phyloP scores from a whole-genome alignment of 2,113 vertebrate species.

The Oreochromis spilurus region DNA sequence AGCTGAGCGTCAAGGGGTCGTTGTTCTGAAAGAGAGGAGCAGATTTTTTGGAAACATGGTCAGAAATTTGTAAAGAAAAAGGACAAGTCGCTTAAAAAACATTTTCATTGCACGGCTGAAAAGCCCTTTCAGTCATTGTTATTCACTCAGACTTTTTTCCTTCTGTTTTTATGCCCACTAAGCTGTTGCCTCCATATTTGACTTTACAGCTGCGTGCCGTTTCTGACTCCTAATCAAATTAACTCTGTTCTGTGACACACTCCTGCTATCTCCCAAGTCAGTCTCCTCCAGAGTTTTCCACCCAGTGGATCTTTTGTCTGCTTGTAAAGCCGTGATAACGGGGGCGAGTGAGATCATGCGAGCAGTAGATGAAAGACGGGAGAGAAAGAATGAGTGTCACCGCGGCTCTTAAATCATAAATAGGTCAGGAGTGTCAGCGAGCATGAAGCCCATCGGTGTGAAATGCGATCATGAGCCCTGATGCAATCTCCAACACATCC shows the following conservation, averaged over 20 bases:
- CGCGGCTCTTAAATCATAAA: slow-evolving; percentile 58
- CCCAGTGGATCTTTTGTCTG: slow-evolving; percentile 62
- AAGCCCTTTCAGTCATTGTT: not conserved
- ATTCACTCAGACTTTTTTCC: not conserved
- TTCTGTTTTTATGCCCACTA: not conserved
- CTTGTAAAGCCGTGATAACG: slow-evolving; percentile 50
- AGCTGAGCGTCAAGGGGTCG: slow-evolving; percentile 71
- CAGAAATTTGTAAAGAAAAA: not conserved
- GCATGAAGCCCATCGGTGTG: slow-evolving; percentile 33
- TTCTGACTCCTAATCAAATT: slow-evolving; percentile 63
- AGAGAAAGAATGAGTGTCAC: slow-evolving; percentile 22
- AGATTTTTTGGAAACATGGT: not conserved
- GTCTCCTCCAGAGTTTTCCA: slow-evolving; percentile 50
- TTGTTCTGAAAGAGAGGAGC: slow-evolving; percentile 70
- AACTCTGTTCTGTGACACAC: slow-evolving; percentile 43
- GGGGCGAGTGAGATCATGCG: slow-evolving; percentile 34
- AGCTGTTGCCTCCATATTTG: not conserved
- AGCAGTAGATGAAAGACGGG: slow-evolving; percentile 36
- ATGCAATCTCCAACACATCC: slow-evolving; percentile 35
- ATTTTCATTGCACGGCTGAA: not conserved
- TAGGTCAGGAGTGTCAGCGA: slow-evolving; percentile 54
- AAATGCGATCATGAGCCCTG: slow-evolving; percentile 28
- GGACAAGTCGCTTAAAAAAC: not conserved
- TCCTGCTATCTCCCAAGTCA: slow-evolving; percentile 12
- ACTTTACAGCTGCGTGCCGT: slow-evolving; percentile 22